Conservation (phyloP, 2,113 vertebrate genomes). For the Rana temporaria region DNA sequence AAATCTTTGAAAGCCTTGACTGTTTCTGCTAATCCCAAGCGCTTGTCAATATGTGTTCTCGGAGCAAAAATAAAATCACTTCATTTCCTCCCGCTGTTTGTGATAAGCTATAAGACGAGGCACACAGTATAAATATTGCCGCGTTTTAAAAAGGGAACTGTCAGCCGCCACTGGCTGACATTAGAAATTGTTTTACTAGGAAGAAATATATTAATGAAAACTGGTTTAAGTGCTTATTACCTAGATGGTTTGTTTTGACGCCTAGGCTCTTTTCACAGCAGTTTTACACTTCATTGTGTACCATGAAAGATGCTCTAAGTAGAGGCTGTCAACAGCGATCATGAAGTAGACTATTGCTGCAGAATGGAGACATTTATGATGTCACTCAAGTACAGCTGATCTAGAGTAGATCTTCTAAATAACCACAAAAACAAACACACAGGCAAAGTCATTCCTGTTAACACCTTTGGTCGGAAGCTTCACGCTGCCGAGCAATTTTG, state of each 20-base stretch:
- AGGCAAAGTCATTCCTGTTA: constrained; percentile 62
- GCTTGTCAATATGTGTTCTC: constrained; percentile 36
- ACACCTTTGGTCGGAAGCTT: not conserved
- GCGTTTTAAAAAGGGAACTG: constrained; percentile 56
- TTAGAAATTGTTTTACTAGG: constrained; percentile 79
- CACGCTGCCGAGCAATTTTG: constrained; percentile 9
- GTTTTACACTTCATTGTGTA: constrained; percentile 82
- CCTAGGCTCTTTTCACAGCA: constrained; percentile 71
- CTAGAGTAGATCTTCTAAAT: constrained; percentile 79
- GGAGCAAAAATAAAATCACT: constrained; percentile 38
- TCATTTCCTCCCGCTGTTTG: constrained; percentile 38
- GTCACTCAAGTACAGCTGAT: constrained; percentile 82
- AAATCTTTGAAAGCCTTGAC: constrained; percentile 9
- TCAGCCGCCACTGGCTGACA: constrained; percentile 64
- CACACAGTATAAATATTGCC: constrained; percentile 55
- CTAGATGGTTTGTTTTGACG: constrained; percentile 80
- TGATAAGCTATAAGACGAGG: constrained; percentile 17
- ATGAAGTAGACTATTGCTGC: constrained; percentile 74
- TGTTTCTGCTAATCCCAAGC: constrained; percentile 29
- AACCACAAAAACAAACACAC: constrained; percentile 69
- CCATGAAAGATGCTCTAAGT: constrained; percentile 79
- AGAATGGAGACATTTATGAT: constrained; percentile 79
- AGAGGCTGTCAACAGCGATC: constrained; percentile 79
- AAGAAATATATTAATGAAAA: constrained; percentile 85
- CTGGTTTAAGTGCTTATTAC: constrained; percentile 82